phyloP scores from a whole-genome alignment of 2,113 vertebrate species.

The Macquaria australasica region DNA sequence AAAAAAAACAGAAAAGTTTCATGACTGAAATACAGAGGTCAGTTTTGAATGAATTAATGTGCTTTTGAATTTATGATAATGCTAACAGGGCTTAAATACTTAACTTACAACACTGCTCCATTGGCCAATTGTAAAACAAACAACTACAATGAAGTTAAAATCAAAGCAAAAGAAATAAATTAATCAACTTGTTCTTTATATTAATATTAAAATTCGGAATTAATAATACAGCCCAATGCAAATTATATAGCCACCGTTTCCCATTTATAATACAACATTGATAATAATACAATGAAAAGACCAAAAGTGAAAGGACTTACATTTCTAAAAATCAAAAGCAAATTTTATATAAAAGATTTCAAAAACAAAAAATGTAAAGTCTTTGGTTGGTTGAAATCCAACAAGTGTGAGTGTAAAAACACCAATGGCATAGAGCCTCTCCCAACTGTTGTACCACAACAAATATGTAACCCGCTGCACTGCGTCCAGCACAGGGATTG shows the following conservation, averaged over 20 bases:
- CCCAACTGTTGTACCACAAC: slow-evolving; percentile 98
- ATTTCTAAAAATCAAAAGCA: slow-evolving; percentile 63
- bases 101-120: slow-evolving; percentile 85
- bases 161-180: slow-evolving; percentile 85
- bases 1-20: slow-evolving; percentile 20
- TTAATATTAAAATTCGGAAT: slow-evolving; percentile 86
- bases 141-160: slow-evolving; percentile 61
- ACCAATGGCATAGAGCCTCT: slow-evolving; percentile 84
- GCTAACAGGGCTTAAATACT: slow-evolving; percentile 86
- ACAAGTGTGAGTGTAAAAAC: slow-evolving; percentile 88
- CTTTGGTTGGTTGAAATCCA: slow-evolving; percentile 94
- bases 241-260: slow-evolving; percentile 77
- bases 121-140: slow-evolving; percentile 75
- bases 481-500: slow-evolving; percentile 85
- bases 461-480: slow-evolving; percentile 88
- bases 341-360: slow-evolving; percentile 50
- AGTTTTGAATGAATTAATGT: slow-evolving; percentile 68
- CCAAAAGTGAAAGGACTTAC: slow-evolving; percentile 51
- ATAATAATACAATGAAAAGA: slow-evolving; percentile 76
- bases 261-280: slow-evolving; percentile 82
- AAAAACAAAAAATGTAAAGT: slow-evolving; percentile 66
- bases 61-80: slow-evolving; percentile 77
- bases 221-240: slow-evolving; percentile 78
- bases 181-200: slow-evolving; percentile 90
- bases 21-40: slow-evolving; percentile 72